A percentile compares a stretch with the other conserved stretches of the same genome.
Evolutionary conservation across 2,888 invertebrate species (phyloP).

Genomic region (Coenonympha arcania): DNA sequence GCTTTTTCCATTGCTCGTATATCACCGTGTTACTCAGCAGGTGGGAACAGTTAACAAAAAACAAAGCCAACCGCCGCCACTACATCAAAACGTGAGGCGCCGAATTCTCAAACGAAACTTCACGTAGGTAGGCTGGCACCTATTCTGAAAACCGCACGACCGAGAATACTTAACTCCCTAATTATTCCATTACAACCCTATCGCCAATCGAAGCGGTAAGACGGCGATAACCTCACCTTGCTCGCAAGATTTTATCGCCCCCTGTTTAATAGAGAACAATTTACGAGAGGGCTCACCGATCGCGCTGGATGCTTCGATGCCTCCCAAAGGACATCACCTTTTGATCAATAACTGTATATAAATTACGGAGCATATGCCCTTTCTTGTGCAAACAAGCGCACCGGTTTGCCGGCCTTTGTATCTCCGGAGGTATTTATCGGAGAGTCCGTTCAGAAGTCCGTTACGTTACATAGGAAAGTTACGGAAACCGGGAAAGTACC

Average conservation of each 20-base stretch:
- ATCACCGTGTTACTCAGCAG: slow-evolving; percentile 23
- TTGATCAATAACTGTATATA: slow-evolving; percentile 75
- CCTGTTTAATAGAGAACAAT: slow-evolving; percentile 60
- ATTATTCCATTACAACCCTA: slow-evolving; percentile 49
- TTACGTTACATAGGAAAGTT: slow-evolving; percentile 30
- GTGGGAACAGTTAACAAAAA: slow-evolving; percentile 22
- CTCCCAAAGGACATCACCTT: slow-evolving; percentile 69
- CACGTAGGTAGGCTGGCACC: slow-evolving; percentile 17
- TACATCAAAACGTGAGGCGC: slow-evolving; percentile 21
- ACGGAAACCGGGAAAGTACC: slow-evolving; percentile 15
- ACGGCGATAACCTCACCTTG: slow-evolving; percentile 38
- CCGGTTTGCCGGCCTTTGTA: slow-evolving; percentile 58
- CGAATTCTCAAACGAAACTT: slow-evolving; percentile 19
- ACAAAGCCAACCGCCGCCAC: slow-evolving; percentile 23
- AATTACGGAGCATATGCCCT: slow-evolving; percentile 72
- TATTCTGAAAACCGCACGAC: slow-evolving; percentile 31
- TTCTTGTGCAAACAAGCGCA: slow-evolving; percentile 62
- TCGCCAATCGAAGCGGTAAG: slow-evolving; percentile 42
- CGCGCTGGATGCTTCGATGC: slow-evolving; percentile 57
- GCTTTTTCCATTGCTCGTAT: slow-evolving; percentile 19
- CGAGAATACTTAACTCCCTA: slow-evolving; percentile 38
- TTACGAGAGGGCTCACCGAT: slow-evolving; percentile 50
- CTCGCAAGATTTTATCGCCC: slow-evolving; percentile 66
- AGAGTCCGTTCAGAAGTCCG: slow-evolving; percentile 35
- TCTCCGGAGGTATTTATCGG: slow-evolving; percentile 37